Percentiles rank a stretch among this genome's conserved stretches.
phyloP scores from a whole-genome alignment of 2,797 vertebrate species.

The Danio tinwini region DNA sequence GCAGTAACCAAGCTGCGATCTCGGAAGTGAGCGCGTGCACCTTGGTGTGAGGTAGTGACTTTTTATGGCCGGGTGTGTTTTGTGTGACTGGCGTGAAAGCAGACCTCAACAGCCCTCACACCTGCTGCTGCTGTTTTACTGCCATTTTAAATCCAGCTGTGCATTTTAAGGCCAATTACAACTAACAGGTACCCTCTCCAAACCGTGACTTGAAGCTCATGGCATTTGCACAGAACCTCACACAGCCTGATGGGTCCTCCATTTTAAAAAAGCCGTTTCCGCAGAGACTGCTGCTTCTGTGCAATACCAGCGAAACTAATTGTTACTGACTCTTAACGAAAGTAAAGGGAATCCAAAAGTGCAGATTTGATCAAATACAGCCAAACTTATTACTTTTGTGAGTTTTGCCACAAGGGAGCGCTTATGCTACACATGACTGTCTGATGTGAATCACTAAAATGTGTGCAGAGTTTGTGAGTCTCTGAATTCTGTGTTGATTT shows the following conservation, averaged over 20 bases:
- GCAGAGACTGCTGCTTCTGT: constrained; percentile 19
- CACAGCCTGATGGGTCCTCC: constrained; percentile 72
- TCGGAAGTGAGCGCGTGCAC: constrained; percentile 35
- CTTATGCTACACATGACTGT: constrained; percentile 47
- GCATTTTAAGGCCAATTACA: constrained; percentile 68
- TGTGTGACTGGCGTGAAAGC: constrained; percentile 36
- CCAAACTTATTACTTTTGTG: constrained; percentile 13
- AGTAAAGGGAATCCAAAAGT: neutral
- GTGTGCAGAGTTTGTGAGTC: neutral
- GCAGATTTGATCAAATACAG: neutral
- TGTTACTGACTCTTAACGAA: neutral
- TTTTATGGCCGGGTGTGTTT: constrained; percentile 33
- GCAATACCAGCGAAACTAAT: constrained; percentile 21
- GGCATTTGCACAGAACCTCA: constrained; percentile 66
- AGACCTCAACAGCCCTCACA: constrained; percentile 52
- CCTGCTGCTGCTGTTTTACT: constrained; percentile 69
- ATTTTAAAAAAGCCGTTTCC: constrained; percentile 61
- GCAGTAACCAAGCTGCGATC: constrained; percentile 45
- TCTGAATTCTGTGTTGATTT: neutral
- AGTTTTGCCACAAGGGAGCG: constrained; percentile 55
- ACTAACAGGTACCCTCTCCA: constrained; percentile 71
- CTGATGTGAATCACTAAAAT: constrained; percentile 11
- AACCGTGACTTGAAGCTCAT: constrained; percentile 65
- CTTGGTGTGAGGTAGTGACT: constrained; percentile 41
- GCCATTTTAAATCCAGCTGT: constrained; percentile 76